phyloP scores from a whole-genome alignment of 2,113 vertebrate species.

The Poeciliopsis occidentalis region DNA sequence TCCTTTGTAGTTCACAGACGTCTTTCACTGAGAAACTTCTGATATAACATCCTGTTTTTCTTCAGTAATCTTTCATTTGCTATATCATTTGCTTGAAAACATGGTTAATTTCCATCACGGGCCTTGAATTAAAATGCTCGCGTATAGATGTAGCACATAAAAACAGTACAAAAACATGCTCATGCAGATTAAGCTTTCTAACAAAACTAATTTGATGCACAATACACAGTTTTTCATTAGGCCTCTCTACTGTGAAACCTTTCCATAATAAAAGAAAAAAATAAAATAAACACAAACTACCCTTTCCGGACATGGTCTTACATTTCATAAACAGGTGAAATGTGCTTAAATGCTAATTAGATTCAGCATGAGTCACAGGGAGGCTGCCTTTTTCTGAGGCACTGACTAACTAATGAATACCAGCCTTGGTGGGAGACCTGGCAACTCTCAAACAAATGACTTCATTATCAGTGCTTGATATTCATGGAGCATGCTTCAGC shows the following conservation, averaged over 20 bases:
- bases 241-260: conserved; percentile 3
- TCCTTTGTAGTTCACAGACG: conserved; percentile 30
- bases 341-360: conserved; percentile 74
- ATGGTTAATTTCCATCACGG: conserved; percentile 23
- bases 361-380: conserved; percentile 63
- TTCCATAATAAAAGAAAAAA: conserved; percentile 7
- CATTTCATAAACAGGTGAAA: conserved; percentile 64
- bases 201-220: conserved; percentile 36
- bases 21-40: not conserved
- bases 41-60: conserved; percentile 18
- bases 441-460: conserved; percentile 81
- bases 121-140: conserved; percentile 18
- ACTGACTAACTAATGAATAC: conserved; percentile 81
- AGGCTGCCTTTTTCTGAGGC: conserved; percentile 61
- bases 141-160: not conserved
- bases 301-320: conserved; percentile 31
- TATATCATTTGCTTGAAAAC: not conserved
- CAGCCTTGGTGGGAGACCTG: conserved; percentile 75
- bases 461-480: conserved; percentile 81
- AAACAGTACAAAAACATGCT: not conserved
- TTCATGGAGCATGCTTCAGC: conserved; percentile 70
- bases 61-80: not conserved
- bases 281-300: conserved; percentile 15
- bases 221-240: conserved; percentile 31
- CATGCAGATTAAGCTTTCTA: conserved; percentile 7